A percentile compares a stretch with the other conserved stretches of the same genome.
phyloP scores from a whole-genome alignment of 2,113 vertebrate species.

The Oxygymnocypris stewartii region DNA sequence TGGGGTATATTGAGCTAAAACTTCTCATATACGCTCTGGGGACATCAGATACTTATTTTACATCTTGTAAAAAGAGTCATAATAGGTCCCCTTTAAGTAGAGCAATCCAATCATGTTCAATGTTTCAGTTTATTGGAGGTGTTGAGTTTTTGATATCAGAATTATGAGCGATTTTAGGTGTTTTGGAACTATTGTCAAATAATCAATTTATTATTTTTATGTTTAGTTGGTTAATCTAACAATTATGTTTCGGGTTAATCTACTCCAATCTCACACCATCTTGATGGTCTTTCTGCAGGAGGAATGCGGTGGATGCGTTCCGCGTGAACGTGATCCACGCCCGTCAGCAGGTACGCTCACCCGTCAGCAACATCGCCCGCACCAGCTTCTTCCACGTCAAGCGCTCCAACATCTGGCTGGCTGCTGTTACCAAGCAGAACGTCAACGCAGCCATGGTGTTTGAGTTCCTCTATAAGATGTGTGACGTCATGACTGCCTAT shows the following conservation, averaged over 20 bases:
- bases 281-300: constrained; percentile 71
- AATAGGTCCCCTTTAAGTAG: no score
- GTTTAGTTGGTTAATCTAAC: neutral
- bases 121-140: no score
- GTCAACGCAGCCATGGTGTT: constrained; percentile 99
- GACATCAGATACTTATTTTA: no score
- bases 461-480: constrained; percentile 99
- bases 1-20: no score
- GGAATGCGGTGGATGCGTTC: constrained; percentile 97
- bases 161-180: neutral
- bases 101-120: no score
- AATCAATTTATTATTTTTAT: neutral
- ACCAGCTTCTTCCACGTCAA: constrained; percentile 99
- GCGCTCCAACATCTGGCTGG: constrained; percentile 99
- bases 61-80: no score
- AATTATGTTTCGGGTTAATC: neutral
- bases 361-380: constrained; percentile 98
- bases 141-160: neutral
- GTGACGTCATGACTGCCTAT: constrained; percentile 98
- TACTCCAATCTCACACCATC: neutral
- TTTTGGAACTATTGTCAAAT: neutral
- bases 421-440: constrained; percentile 99
- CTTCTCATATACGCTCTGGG: no score
- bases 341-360: constrained; percentile 97
- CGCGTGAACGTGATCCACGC: constrained; percentile 99